Evolutionary conservation across 2,888 invertebrate genomes (phyloP).

Genomic region (Chymomyza caudatula): DNA sequence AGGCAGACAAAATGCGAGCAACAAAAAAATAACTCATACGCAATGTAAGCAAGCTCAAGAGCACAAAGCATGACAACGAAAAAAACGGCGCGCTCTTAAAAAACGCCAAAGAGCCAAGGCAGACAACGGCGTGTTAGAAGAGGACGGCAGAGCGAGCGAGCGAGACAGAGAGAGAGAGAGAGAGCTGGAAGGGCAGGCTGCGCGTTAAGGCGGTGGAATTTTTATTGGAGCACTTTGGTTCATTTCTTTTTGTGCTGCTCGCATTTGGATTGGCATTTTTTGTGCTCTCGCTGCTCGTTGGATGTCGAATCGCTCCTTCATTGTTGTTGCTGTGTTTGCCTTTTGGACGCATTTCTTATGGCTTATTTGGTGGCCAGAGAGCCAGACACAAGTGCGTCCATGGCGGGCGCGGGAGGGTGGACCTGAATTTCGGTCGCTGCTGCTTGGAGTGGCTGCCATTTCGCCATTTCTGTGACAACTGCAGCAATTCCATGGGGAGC

Average conservation of each 20-base stretch:
- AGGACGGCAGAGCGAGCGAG: conserved; percentile 20
- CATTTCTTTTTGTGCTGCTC: conserved; percentile 46
- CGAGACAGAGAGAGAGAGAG: conserved; percentile 13
- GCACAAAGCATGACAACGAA: conserved; percentile 36
- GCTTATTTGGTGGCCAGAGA: neutral
- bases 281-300: conserved; percentile 22
- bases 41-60: conserved; percentile 57
- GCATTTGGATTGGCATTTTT: conserved; percentile 59
- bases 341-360: conserved; percentile 21
- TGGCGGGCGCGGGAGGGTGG: neutral
- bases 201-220: conserved; percentile 63
- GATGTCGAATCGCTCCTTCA: conserved; percentile 2
- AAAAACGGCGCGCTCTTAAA: conserved; percentile 50
- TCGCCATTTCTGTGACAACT: conserved; percentile 45
- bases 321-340: conserved; percentile 10
- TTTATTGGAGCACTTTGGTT: conserved; percentile 67
- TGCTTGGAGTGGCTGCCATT: neutral
- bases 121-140: too few relatives aligned
- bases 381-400: neutral
- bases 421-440: neutral
- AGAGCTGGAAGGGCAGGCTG: conserved; percentile 26
- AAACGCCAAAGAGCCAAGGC: conserved; percentile 15
- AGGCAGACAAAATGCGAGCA: conserved; percentile 17
- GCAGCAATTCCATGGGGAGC: conserved; percentile 49
- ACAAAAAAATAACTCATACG: conserved; percentile 62